Evolutionary conservation across 2,113 vertebrate species (phyloP), one percentile per base, ranked within the genome.

Genomic region (Enhydra lutris): DNA sequence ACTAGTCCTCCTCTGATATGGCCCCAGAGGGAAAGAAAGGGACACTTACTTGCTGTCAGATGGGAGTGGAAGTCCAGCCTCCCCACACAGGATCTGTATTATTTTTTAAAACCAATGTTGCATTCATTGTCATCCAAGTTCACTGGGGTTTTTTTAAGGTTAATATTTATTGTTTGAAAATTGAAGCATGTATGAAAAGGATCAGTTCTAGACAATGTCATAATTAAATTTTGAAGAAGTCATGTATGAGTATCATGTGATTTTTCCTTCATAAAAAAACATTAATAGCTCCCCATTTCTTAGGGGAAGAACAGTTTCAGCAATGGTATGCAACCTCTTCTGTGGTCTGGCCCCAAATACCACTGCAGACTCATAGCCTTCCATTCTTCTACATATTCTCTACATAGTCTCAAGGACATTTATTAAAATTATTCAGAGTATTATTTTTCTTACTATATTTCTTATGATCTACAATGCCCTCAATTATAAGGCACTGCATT

Each of bases 251-350:
- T 76, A 47, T 52, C 42, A n/a, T 52, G 65, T 47, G 76, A 76
- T 86, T 97, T 95, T 87, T 18, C 74, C 61, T 95, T 91, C 20
- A 93, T 42, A 52, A 79, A 57, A 79, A 89, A 67, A 42, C 23
- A 50, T 39, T 57, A 79, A 45, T 10, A 79, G 10, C 47, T 57
- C 84, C 23, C 24, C 59, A 65, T 34, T 80, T 74, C 42, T 84
- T 71, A 47, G 3, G 7, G 14, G 55, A 71, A 26, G 26, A 20
- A 24, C 21, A 84, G 42, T 17, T 78, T 89, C 36, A 92, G 17
- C n/a, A 36, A 34, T 78, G 23, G 15, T 50, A 59, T 29, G 15
- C 47, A 69, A 45, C 23, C 50, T 79, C 11, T 13, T 79, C 12
- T 45, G 26, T 26, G n/a, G 79, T 47, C 29, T 85, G 52, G 20